Percentiles rank a stretch among this genome's conserved stretches.
Conservation (phyloP, 2,888 invertebrate genomes). For the Xylota sylvarum region DNA sequence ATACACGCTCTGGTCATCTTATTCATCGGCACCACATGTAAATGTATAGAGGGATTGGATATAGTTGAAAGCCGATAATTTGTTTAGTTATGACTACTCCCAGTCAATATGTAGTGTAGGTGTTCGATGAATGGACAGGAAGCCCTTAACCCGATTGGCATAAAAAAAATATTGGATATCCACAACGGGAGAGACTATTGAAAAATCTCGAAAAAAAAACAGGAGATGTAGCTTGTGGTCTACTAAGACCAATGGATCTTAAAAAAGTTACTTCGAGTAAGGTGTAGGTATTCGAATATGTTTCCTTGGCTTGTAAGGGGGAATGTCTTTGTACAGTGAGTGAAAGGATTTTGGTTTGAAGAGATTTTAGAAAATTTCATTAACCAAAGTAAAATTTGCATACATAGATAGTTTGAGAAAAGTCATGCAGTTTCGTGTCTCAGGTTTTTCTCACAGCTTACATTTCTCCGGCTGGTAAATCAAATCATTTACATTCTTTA, state of each 20-base stretch:
- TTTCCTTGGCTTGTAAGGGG: background rate
- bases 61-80: constrained; percentile 48
- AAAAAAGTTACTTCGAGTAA: background rate
- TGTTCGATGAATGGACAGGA: constrained; percentile 20
- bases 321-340: background rate
- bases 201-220: background rate
- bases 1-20: constrained; percentile 21
- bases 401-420: too few species aligned
- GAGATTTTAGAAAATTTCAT: background rate
- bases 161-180: constrained; percentile 10
- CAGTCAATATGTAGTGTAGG: constrained; percentile 7
- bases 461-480: too few species aligned
- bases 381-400: too few species aligned
- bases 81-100: constrained; percentile 56
- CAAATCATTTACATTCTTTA: too few species aligned
- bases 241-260: background rate
- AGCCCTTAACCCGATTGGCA: constrained; percentile 35
- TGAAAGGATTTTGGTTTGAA: background rate
- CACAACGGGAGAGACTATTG: constrained; percentile 20
- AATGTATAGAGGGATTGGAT: background rate
- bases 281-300: background rate
- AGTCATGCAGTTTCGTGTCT: too few species aligned
- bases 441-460: too few species aligned
- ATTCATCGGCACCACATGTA: constrained; percentile 42
- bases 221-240: background rate